Evolutionary conservation across 2,888 invertebrate species (phyloP), one percentile per base, ranked within the genome.

Genomic region (Dasysyrphus albostriatus): DNA sequence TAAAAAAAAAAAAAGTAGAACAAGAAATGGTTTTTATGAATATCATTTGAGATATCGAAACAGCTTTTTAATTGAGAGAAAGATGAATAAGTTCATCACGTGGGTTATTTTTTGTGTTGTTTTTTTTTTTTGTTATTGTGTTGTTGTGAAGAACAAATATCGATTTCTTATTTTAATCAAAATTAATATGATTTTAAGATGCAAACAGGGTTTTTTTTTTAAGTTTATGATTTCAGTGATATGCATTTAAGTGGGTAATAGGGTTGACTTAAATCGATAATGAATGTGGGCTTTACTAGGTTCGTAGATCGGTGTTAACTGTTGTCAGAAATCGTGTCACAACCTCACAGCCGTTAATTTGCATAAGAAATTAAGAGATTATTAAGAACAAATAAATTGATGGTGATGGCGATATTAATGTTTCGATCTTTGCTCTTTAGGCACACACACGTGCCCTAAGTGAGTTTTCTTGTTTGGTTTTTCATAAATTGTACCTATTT

Each of bases 151-250:
- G n/a, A 39, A 51, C n/a, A 69, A 69, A 39, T 54, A 54, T 54
- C 51, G 54, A 42, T 69, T 69, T 69, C 10, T 39, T 24, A 69
- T 69, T 61, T n/a, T 54, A 54, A 54, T 69, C 39, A 54, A 69
- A 69, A 54, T 54, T 69, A 37, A 69, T 69, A 69, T 69, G 69
- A 12, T 39, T 69, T 69, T 69, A 69, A 69, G 37, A 39, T 69
- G 69, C 39, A 69, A 69, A 69, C 24, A 19, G 6, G 51, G 69
- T 51, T 59, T 14, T 37, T 58, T 6, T 29, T 5, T n/a, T n/a
- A 8, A 24, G 24, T 24, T 24, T 29, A 24, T 32, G 16, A 32
- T 32, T 47, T 65, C 10, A 10, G 49, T 34, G 19, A 19, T 24
- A 24, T 24, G 24, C 24, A 14, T 34, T 49, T 67, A 49, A 49